Base-by-base conservation (phyloP, 1,140 invertebrate species). In the Drosophila mayri region DNA sequence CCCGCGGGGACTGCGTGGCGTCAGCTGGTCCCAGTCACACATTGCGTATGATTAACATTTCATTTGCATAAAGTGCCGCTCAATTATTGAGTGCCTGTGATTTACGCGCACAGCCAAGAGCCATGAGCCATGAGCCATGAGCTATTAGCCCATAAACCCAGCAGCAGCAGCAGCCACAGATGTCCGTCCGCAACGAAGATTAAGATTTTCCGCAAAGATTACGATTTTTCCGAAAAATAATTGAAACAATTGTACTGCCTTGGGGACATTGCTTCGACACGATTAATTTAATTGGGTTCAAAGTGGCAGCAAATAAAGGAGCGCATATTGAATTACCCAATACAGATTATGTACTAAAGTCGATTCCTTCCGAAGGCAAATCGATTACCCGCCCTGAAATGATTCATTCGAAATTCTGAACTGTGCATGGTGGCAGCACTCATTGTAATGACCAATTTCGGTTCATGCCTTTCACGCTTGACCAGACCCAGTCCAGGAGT, bases 41-140 rank as follows among this genome's bases (percentile, higher is more conserved):
- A 64, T 66, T 76, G 80, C 85, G 85, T 90, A 90, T 88, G 84
- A 88, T 88, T 88, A 88, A 88, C 80, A 88, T 88, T 87, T 87
- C 84, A 87, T 87, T 87, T 88, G 80, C 83, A 87, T 87, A 88
- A 86, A 88, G 84, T 88, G 83, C 70, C 76, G 80, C 84, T 88
- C 79, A 86, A 88, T 86, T 86, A 88, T 86, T 88, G 75, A 86
- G 66, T 79, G 72, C 40, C 76, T 49, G 64, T 77, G 73, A 77
- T 77, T 76, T 68, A 76, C 55, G 74, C 52, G 57, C 52, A 28
- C 59, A 9, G 22, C 37, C 20, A 28, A 18, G 35, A 40, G 43
- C 68, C 32, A 18, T 18, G 22, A 18, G 32, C 20, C 38, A 25
- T 18, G 46, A 47, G 25, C 46, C 22, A 28, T 18, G 47, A 49